These are phyloP conservation scores for Leptothorax acervorum DNA, from an alignment of 2,888 invertebrate genomes.

Conservation along the genomic window DNA sequence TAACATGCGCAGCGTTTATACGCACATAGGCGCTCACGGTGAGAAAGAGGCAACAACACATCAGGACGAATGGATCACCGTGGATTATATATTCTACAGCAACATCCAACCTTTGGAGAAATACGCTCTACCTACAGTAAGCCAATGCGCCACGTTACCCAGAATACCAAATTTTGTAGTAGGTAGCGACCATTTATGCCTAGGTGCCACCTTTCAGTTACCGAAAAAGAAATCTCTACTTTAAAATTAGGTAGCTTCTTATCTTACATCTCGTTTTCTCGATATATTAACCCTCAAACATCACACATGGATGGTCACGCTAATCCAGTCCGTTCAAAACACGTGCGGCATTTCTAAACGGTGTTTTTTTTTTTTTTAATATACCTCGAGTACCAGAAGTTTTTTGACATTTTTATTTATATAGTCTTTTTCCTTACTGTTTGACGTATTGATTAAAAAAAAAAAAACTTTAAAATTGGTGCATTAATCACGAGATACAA, in stretches of 20 bases:
- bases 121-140: slow-evolving; percentile 89
- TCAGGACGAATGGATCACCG: slow-evolving; percentile 92
- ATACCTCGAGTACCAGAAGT: too few relatives aligned
- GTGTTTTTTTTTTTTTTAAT: too few relatives aligned
- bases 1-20: slow-evolving; percentile 90
- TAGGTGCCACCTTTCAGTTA: slow-evolving; percentile 91
- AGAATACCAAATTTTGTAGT: slow-evolving; percentile 91
- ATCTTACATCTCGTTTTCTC: neutral
- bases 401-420: too few relatives aligned
- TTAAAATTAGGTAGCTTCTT: slow-evolving; percentile 1
- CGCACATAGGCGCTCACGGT: slow-evolving; percentile 85
- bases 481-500: too few relatives aligned
- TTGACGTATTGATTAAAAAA: too few relatives aligned
- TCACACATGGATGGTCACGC: too few relatives aligned
- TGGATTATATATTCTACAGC: slow-evolving; percentile 97
- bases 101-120: slow-evolving; percentile 83
- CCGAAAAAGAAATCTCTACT: slow-evolving; percentile 77
- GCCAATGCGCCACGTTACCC: slow-evolving; percentile 87
- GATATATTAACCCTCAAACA: neutral
- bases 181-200: slow-evolving; percentile 94
- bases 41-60: slow-evolving; percentile 90
- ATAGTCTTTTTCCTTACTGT: too few relatives aligned
- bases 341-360: too few relatives aligned
- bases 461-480: too few relatives aligned
- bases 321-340: too few relatives aligned